phyloP scores from a whole-genome alignment of 1,140 invertebrate species.

The Chelonus insularis region DNA sequence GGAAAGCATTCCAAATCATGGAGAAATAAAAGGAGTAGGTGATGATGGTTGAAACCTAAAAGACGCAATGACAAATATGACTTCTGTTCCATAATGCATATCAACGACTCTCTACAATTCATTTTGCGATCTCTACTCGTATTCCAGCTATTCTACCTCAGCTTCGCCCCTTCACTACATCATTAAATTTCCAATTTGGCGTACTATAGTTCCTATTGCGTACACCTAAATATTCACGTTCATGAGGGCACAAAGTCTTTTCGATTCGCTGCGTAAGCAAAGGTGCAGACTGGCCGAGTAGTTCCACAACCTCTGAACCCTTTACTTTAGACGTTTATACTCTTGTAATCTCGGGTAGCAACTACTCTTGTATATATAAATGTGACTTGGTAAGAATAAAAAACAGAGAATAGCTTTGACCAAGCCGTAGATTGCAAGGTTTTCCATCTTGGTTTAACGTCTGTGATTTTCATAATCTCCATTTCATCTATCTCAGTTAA shows the following conservation, averaged over 20 bases:
- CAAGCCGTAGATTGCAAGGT: too few relatives aligned
- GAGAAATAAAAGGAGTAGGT: not conserved
- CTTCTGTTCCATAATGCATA: conserved; percentile 29
- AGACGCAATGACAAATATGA: conserved; percentile 19
- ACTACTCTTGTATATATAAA: not conserved
- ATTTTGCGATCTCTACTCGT: conserved; percentile 13
- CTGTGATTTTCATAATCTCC: too few relatives aligned
- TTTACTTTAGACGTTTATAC: conserved; percentile 19
- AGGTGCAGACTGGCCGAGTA: conserved; percentile 3
- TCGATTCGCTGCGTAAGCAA: not conserved
- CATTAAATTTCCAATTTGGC: conserved; percentile 15
- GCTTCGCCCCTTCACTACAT: conserved; percentile 15
- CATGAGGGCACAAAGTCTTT: not conserved
- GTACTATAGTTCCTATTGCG: not conserved
- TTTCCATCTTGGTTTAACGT: too few relatives aligned
- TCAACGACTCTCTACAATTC: not conserved
- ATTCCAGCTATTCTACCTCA: not conserved
- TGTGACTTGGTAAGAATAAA: not conserved
- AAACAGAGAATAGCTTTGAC: conserved; percentile 1
- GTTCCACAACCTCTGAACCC: conserved; percentile 12
- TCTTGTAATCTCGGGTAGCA: conserved; percentile 13
- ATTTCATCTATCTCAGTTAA: too few relatives aligned
- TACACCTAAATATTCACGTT: not conserved
- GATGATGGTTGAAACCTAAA: conserved; percentile 4
- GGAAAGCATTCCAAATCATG: not conserved